These are phyloP conservation scores for Sclerodermus sp. DNA, from an alignment of 2,888 invertebrate species.

Conservation along the genomic window DNA sequence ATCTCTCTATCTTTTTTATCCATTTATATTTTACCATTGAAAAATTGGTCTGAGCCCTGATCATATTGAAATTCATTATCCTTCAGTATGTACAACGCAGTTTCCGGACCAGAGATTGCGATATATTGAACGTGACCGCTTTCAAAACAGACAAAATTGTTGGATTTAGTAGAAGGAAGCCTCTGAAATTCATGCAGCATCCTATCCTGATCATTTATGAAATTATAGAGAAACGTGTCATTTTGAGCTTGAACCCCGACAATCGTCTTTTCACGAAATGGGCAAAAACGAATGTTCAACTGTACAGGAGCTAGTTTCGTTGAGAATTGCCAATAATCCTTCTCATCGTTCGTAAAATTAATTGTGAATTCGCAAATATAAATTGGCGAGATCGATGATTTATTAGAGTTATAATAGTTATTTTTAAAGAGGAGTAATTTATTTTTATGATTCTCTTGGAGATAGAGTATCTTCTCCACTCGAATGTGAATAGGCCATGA, in stretches of 20 bases:
- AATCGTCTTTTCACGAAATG: conserved; percentile 20
- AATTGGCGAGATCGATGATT: conserved; percentile 23
- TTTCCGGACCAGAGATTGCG: conserved; percentile 33
- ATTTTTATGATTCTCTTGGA: conserved; percentile 31
- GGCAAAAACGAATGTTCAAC: conserved; percentile 31
- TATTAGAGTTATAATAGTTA: conserved; percentile 16
- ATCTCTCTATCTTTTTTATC: no score
- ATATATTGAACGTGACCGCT: conserved; percentile 42
- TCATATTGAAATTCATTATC: conserved; percentile 32
- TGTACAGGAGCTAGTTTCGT: conserved; percentile 19
- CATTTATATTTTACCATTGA: conserved; percentile 27
- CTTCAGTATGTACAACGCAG: conserved; percentile 30
- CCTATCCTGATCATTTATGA: conserved; percentile 18
- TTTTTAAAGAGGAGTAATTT: conserved; percentile 42
- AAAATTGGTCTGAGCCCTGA: conserved; percentile 26
- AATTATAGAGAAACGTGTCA: conserved; percentile 34
- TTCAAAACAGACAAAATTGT: conserved; percentile 41
- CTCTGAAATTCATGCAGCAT: conserved; percentile 24
- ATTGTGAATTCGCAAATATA: conserved; percentile 51
- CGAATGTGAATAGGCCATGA: conserved; percentile 35
- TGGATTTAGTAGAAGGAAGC: conserved; percentile 28
- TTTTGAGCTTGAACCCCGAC: conserved; percentile 25
- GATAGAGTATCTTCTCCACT: conserved; percentile 34
- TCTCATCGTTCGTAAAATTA: conserved; percentile 17
- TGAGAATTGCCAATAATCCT: conserved; percentile 46